A percentile compares a stretch with the other conserved stretches of the same genome.
phyloP scores from a whole-genome alignment of 1,140 invertebrate genomes.

The Steinernema khuongi region DNA sequence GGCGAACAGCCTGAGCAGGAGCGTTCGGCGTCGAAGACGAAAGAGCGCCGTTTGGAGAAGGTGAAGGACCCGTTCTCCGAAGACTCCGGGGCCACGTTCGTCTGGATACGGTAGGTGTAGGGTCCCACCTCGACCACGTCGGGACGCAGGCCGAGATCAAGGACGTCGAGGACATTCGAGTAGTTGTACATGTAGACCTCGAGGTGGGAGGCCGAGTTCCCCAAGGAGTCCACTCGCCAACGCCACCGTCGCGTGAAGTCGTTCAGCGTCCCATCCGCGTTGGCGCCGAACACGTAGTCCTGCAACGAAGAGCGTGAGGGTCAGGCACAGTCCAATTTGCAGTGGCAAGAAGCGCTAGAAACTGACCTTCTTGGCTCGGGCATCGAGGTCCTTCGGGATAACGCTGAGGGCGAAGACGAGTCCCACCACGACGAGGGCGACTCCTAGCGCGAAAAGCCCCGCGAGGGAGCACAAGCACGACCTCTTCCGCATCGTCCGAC shows the following conservation, averaged over 20 bases:
- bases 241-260: background rate
- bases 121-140: background rate
- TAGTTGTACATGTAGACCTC: conserved; percentile 14
- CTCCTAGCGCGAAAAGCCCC: background rate
- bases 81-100: background rate
- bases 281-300: background rate
- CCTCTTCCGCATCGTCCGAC: background rate
- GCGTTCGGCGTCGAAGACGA: background rate
- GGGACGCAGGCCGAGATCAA: background rate
- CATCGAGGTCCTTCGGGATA: background rate
- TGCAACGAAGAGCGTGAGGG: background rate
- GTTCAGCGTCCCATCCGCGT: background rate
- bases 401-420: background rate
- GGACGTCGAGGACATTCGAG: background rate
- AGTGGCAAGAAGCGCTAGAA: background rate
- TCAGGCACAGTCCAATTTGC: background rate
- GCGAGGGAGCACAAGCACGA: background rate
- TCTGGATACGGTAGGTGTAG: background rate
- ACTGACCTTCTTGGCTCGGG: background rate
- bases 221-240: background rate
- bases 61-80: background rate
- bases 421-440: background rate
- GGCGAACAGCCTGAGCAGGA: background rate
- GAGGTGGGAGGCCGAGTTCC: background rate
- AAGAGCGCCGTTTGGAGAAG: background rate